Percentiles rank a stretch among this genome's conserved stretches.
Evolutionary conservation across 2,113 vertebrate species (phyloP).

Genomic region (Lates calcarifer): DNA sequence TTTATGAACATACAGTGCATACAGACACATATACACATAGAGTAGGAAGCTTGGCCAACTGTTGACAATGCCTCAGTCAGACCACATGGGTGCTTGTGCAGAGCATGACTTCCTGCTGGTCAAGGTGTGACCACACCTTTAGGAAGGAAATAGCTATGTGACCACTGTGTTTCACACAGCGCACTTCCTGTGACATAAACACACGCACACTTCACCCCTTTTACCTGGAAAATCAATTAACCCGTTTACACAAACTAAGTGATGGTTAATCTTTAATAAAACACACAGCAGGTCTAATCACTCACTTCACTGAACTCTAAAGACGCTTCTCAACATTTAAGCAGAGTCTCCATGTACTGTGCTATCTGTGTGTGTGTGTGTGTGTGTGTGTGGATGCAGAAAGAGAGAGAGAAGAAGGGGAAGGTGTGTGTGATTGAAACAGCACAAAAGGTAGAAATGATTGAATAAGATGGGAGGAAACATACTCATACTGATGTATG

Average conservation of each 20-base stretch:
- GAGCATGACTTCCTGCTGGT: constrained; percentile 38
- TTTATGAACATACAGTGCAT: background rate
- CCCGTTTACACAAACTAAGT: constrained; percentile 1
- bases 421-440: background rate
- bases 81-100: background rate
- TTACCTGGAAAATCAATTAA: constrained; percentile 7
- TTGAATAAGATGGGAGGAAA: background rate
- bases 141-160: constrained; percentile 54
- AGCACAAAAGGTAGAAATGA: background rate
- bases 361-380: background rate
- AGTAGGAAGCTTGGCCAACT: background rate
- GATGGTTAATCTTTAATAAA: constrained; percentile 10
- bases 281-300: constrained; percentile 11
- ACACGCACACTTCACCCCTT: background rate
- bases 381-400: background rate
- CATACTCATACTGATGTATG: no score
- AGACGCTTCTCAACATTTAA: background rate
- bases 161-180: background rate
- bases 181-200: constrained; percentile 16
- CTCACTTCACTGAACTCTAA: background rate
- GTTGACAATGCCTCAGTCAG: constrained; percentile 26
- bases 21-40: background rate
- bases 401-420: background rate
- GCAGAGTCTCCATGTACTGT: background rate
- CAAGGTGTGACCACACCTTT: constrained; percentile 23